Conservation (phyloP, 2,797 vertebrate species). For the Paguma larvata region DNA sequence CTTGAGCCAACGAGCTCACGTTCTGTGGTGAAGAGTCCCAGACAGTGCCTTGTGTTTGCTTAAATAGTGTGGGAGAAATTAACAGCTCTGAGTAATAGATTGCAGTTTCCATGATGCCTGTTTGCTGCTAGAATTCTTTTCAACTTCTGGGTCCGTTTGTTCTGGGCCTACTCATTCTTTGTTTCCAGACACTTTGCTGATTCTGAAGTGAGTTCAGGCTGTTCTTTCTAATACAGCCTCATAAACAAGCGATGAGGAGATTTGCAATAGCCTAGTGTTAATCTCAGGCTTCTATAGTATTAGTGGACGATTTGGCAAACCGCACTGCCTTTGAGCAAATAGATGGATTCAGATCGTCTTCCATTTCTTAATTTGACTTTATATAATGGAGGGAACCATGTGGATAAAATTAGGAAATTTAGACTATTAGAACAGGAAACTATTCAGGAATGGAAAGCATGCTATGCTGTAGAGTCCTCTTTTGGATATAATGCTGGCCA, state of each 20-base stretch:
- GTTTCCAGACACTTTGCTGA: background rate
- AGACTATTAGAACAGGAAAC: slow-evolving; percentile 60
- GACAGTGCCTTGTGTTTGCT: background rate
- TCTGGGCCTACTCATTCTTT: slow-evolving; percentile 5
- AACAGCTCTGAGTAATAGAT: background rate
- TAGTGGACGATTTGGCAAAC: slow-evolving; percentile 71
- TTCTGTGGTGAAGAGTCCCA: background rate
- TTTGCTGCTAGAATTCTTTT: slow-evolving; percentile 2
- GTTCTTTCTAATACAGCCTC: slow-evolving; percentile 60
- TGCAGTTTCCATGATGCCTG: background rate
- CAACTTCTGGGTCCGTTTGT: slow-evolving; percentile 36
- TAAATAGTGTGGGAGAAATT: background rate
- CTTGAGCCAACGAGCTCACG: background rate
- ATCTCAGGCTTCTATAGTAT: slow-evolving; percentile 58
- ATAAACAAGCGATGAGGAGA: slow-evolving; percentile 59
- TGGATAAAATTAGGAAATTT: slow-evolving; percentile 81
- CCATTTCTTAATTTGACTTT: slow-evolving; percentile 57
- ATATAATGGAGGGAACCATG: slow-evolving; percentile 66
- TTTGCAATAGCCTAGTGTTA: slow-evolving; percentile 27
- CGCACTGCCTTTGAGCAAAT: slow-evolving; percentile 69
- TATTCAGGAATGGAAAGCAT: slow-evolving; percentile 52
- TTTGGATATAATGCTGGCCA: slow-evolving; percentile 42
- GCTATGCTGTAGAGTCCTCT: background rate
- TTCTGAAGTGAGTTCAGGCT: slow-evolving; percentile 53
- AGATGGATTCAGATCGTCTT: slow-evolving; percentile 53